phyloP scores from a whole-genome alignment of 1,140 invertebrate genomes.

The Ceratina australensis region DNA sequence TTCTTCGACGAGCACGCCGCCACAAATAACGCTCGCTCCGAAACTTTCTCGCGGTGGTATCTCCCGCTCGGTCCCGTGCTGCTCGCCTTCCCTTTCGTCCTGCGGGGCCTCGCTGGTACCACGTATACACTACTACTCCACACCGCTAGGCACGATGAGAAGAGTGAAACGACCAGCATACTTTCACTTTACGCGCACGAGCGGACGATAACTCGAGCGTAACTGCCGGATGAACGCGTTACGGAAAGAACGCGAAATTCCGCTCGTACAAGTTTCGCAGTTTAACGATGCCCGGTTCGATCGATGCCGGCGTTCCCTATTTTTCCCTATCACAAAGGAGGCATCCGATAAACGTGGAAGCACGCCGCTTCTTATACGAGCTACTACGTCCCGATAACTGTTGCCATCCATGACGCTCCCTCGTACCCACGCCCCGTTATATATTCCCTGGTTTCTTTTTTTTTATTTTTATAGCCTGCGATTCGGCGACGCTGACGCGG shows the following conservation, averaged over 20 bases:
- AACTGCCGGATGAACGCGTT: conserved; percentile 58
- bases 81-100: neutral
- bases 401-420: neutral
- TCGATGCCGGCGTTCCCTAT: conserved; percentile 5
- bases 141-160: conserved; percentile 35
- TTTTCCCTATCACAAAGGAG: conserved; percentile 36
- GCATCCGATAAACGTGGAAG: conserved; percentile 14
- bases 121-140: neutral
- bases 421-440: neutral
- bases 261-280: conserved; percentile 58
- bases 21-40: conserved; percentile 20
- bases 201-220: conserved; percentile 63
- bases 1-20: conserved; percentile 14
- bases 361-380: conserved; percentile 50
- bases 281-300: conserved; percentile 57
- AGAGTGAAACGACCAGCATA: conserved; percentile 56
- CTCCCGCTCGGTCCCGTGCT: neutral
- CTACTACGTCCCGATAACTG: conserved; percentile 35
- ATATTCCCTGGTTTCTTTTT: neutral
- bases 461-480: conserved; percentile 39
- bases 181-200: conserved; percentile 65
- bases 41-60: conserved; percentile 32
- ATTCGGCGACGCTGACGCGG: conserved; percentile 30
- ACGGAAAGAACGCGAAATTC: conserved; percentile 56
- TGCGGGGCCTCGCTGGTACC: neutral